Evolutionary conservation across 2,113 vertebrate species (phyloP), one percentile per base, ranked within the genome.

Genomic region (Sorex fumeus): DNA sequence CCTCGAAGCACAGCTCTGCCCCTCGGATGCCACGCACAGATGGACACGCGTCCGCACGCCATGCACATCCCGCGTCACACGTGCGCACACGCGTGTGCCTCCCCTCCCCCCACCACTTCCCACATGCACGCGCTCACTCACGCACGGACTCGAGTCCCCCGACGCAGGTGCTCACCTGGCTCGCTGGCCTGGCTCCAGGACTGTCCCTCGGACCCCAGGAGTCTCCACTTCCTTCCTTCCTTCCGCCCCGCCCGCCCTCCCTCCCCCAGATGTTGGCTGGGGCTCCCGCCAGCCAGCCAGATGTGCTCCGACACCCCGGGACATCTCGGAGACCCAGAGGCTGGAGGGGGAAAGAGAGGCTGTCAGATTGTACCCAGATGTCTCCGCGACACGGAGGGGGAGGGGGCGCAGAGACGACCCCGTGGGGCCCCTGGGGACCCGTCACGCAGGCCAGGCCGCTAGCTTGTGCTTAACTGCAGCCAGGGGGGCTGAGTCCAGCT

Each of bases 261-360:
- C 43, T 12, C 62, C 67, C 81, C 87, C 94, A 95, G 95, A 89
- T 95, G 93, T 87, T 84, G 34, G 70, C 84, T 1, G 66, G 0
- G 53, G 13, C 72, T 90, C 90, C 78, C 0, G 62, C 92, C 95
- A 78, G 82, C 70, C 0, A 8, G 23, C 94, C 95, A 95, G 92
- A 92, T 92, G 95, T 91, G 84, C 57, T 62, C 2, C 0, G 2
- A n/a, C 6, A 3, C 47, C 66, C 34, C 18, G 90, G 57, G 81
- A 69, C 40, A 36, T 74, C 84, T 87, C 85, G 2, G 93, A 79
- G 72, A 84, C 27, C 43, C 50, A 2, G 47, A 84, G 85, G 66
- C 88, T 27, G 9, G 25, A 30, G 66, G 15, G 23, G 16, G 28
- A 66, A 28, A 27, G 64, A 27, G 64, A 4, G 27, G 64, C 3